Evolutionary conservation across 1,140 invertebrate species (phyloP), one percentile per base, ranked within the genome.

Genomic region (Phthorimaea operculella): DNA sequence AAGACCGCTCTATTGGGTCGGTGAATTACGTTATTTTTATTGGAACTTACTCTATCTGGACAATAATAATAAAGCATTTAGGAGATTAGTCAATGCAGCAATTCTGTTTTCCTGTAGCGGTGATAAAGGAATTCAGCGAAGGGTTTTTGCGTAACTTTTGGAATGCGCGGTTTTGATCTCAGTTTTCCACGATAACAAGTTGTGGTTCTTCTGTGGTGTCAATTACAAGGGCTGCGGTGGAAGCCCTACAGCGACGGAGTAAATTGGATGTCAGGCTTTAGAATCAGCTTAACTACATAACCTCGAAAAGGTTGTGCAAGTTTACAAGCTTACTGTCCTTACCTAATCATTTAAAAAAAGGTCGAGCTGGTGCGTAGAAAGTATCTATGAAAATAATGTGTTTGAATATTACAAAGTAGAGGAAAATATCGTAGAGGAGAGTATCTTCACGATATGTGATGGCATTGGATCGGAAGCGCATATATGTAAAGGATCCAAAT

Each of bases 11-110:
- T 72, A 74, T 79, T 69, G 62, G 70, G 63, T 63, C 63, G 66
- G 72, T 72, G 72, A 76, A 77, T 79, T 79, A 79, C 72, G 70
- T 75, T 76, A 74, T 71, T 78, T 80, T 78, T 83, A 79, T 80
- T 80, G 72, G 67, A 14, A 47, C 44, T 47, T 16, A 47, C 44
- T 47, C 16, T 47, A 47, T 47, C 14, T 16, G n/a, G 44, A 47
- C 44, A 47, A 47, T 17, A 47, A 47, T 15, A 47, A 16, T 11
- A 47, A 47, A 47, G 5, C 16, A 76, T 75, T 72, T 62, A 66
- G 65, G 48, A 72, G 68, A 79, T 76, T 78, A 67, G n/a, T 47
- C 44, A 15, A 16, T 47, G 44, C 44, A 47, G 14, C 44, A 47
- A 47, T 17, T 17, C 4, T 16, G 71, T 59, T 67, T 58, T 66